A percentile compares a stretch with the other conserved stretches of the same genome.
These are phyloP conservation scores for Capromys pilorides DNA, from an alignment of 2,797 vertebrate genomes.

Conservation along the genomic window DNA sequence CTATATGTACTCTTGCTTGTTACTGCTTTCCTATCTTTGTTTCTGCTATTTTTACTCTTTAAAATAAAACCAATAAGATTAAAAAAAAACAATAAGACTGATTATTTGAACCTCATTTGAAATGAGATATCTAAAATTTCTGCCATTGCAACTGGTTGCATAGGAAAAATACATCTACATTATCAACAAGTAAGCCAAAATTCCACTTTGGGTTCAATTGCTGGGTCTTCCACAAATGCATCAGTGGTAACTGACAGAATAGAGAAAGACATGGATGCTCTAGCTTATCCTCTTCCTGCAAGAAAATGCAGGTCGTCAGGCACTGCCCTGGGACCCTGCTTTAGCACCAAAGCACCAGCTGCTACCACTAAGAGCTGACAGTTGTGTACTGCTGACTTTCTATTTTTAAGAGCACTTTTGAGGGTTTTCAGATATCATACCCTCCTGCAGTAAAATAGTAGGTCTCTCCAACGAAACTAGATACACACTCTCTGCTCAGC, in stretches of 20 bases:
- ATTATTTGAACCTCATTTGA: not conserved
- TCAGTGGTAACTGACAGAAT: not conserved
- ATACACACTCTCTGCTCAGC: not conserved
- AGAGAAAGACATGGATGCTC: not conserved
- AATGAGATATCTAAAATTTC: not conserved
- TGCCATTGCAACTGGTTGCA: not conserved
- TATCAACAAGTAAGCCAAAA: not conserved
- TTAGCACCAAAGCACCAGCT: too few species aligned
- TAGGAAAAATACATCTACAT: not conserved
- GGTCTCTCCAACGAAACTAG: not conserved
- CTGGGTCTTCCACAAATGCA: not conserved
- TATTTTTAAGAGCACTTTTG: not conserved
- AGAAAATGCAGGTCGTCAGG: not conserved
- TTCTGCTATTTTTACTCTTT: too few species aligned
- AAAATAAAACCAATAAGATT: too few species aligned
- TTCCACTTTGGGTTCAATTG: not conserved
- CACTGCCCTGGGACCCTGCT: not conserved
- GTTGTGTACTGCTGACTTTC: not conserved
- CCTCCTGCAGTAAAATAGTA: not conserved
- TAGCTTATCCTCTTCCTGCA: not conserved
- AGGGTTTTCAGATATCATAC: not conserved
- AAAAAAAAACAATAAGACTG: not conserved
- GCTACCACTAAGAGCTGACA: not conserved
- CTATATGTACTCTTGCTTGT: too few species aligned
- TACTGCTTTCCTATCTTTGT: too few species aligned